Percentiles rank a stretch among this genome's conserved stretches.
Conservation (phyloP, 2,888 invertebrate genomes). For the Muschampia plurimacula region DNA sequence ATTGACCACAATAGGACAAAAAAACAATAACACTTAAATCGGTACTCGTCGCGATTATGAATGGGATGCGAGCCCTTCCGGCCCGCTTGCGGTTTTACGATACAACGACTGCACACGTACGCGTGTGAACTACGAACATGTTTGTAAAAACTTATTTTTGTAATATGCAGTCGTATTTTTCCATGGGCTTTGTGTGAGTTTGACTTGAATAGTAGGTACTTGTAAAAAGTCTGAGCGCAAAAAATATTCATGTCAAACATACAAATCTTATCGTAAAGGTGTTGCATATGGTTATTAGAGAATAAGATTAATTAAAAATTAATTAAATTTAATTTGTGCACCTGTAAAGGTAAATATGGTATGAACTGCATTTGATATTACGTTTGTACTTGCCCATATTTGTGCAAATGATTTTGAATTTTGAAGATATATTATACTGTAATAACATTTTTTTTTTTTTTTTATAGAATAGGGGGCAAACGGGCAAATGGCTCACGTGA, state of each 20-base stretch:
- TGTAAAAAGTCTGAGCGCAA: background rate
- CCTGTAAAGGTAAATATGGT: no score
- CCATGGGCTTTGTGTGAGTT: background rate
- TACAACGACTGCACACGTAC: background rate
- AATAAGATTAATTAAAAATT: no score
- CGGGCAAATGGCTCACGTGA: no score
- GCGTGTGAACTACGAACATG: background rate
- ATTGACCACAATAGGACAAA: background rate
- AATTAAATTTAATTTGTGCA: no score
- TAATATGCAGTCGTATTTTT: background rate
- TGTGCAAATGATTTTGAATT: no score
- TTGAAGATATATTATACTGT: no score
- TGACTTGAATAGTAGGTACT: background rate
- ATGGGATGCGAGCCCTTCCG: constrained; percentile 2
- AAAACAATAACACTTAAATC: background rate
- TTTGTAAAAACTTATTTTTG: background rate
- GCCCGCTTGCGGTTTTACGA: constrained; percentile 2
- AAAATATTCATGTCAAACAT: background rate
- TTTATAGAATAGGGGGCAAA: no score
- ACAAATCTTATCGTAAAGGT: no score
- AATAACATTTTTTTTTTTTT: no score
- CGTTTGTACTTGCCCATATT: no score
- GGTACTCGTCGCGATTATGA: background rate
- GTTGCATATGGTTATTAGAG: no score
- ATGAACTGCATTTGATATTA: no score